Percentiles rank a stretch among this genome's conserved stretches.
Evolutionary conservation across 2,888 invertebrate species (phyloP).

Genomic region (Thecophora atra): DNA sequence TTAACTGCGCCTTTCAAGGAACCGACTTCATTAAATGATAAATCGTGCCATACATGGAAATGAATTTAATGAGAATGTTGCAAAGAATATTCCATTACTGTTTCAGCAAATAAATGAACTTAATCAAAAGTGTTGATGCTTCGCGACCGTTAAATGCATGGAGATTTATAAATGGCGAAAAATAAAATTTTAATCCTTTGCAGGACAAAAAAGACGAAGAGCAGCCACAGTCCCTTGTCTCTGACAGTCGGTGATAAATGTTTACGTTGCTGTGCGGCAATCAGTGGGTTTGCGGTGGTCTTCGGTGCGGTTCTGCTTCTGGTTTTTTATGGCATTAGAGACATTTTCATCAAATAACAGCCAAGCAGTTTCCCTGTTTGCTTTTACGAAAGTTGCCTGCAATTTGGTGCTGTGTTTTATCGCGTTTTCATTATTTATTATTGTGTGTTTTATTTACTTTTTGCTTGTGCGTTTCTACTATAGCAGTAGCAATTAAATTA

Average conservation of each 20-base stretch:
- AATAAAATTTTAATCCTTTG: not conserved
- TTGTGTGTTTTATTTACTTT: not conserved
- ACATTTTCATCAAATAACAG: not conserved
- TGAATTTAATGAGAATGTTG: not conserved
- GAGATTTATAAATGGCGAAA: not conserved
- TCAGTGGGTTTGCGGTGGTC: not conserved
- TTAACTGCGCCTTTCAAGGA: not conserved
- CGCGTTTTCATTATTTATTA: not conserved
- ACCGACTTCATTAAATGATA: not conserved
- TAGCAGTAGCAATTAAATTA: slow-evolving; percentile 2
- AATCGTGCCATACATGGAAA: not conserved
- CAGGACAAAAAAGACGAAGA: not conserved
- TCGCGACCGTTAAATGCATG: not conserved
- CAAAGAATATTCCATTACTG: not conserved
- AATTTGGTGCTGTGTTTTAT: not conserved
- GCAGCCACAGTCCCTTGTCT: not conserved
- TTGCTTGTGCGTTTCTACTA: not conserved
- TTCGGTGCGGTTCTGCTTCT: not conserved
- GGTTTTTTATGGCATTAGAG: not conserved
- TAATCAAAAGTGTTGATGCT: not conserved
- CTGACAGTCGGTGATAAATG: not conserved
- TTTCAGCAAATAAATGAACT: not conserved
- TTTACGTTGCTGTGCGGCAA: not conserved
- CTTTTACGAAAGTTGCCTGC: not conserved
- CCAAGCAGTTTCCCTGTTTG: not conserved